Evolutionary conservation across 2,888 invertebrate genomes (phyloP).

Genomic region (Mythimna impura): DNA sequence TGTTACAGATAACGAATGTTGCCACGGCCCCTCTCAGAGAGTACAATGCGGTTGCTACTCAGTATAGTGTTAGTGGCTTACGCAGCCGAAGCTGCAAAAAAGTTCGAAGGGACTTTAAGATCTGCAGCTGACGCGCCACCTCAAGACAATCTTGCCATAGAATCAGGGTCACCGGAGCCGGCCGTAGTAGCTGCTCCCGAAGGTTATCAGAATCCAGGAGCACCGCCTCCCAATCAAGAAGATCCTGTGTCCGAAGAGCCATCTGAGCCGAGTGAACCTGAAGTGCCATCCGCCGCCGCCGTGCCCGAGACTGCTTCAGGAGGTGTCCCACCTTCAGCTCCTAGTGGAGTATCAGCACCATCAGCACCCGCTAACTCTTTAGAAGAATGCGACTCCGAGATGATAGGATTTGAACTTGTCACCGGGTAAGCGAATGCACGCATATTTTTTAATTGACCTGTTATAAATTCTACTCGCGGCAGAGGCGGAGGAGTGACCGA

Average conservation of each 20-base stretch:
- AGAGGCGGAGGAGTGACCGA: slow-evolving; percentile 71
- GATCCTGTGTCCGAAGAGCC: slow-evolving; percentile 70
- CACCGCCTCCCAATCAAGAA: slow-evolving; percentile 74
- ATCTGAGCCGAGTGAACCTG: slow-evolving; percentile 58
- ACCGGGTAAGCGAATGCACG: slow-evolving; percentile 91
- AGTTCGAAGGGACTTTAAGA: slow-evolving; percentile 86
- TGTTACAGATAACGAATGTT: slow-evolving; percentile 88
- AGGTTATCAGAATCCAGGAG: slow-evolving; percentile 85
- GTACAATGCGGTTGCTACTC: slow-evolving; percentile 86
- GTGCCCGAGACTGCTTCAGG: slow-evolving; percentile 87
- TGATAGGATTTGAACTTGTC: slow-evolving; percentile 97
- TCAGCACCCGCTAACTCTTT: slow-evolving; percentile 90
- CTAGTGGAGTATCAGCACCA: slow-evolving; percentile 87
- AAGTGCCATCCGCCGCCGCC: slow-evolving; percentile 72
- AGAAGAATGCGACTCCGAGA: slow-evolving; percentile 96
- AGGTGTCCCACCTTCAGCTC: slow-evolving; percentile 87
- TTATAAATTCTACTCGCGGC: slow-evolving; percentile 50
- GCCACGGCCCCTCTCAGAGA: slow-evolving; percentile 83
- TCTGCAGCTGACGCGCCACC: slow-evolving; percentile 88
- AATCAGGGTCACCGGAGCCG: slow-evolving; percentile 85
- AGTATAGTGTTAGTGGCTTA: slow-evolving; percentile 86
- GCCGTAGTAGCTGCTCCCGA: slow-evolving; percentile 85
- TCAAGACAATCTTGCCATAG: slow-evolving; percentile 87
- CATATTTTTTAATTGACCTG: slow-evolving; percentile 41
- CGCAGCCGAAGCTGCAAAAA: slow-evolving; percentile 86